Evolutionary conservation across 2,797 vertebrate species (phyloP).

Genomic region (Syngnathus rostellatus): DNA sequence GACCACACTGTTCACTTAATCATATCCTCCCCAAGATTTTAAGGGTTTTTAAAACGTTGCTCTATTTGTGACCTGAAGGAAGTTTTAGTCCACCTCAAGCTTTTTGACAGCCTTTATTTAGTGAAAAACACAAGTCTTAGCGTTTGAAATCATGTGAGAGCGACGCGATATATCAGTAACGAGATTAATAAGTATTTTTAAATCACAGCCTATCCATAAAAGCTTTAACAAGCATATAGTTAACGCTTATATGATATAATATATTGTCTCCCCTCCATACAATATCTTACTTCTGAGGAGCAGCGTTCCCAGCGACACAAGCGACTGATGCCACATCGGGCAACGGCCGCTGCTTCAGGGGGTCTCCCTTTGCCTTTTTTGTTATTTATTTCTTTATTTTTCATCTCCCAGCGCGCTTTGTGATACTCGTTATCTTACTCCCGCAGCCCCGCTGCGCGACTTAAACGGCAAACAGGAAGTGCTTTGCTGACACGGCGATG

Average conservation of each 20-base stretch:
- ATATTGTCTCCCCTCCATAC: neutral
- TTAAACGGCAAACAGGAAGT: constrained; percentile 12
- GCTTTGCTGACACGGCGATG: constrained; percentile 10
- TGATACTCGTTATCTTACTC: constrained; percentile 9
- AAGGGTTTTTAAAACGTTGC: neutral
- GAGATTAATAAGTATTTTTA: neutral
- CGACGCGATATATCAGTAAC: too few species aligned
- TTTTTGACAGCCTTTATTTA: neutral
- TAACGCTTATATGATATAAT: neutral
- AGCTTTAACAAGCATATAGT: neutral
- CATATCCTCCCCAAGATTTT: neutral
- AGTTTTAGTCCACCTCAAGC: neutral
- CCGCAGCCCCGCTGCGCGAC: constrained; percentile 4
- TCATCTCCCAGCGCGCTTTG: constrained; percentile 51
- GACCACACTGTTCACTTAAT: neutral
- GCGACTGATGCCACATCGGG: constrained; percentile 4
- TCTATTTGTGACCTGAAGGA: neutral
- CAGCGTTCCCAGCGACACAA: neutral
- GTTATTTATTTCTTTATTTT: constrained; percentile 53
- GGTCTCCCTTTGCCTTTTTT: constrained; percentile 23
- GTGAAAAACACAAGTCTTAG: too few species aligned
- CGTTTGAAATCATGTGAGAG: neutral
- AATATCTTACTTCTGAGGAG: neutral
- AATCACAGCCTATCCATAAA: neutral
- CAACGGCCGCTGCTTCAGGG: neutral